Conservation (phyloP, 2,888 invertebrate genomes). For the Euzetes globulus region DNA sequence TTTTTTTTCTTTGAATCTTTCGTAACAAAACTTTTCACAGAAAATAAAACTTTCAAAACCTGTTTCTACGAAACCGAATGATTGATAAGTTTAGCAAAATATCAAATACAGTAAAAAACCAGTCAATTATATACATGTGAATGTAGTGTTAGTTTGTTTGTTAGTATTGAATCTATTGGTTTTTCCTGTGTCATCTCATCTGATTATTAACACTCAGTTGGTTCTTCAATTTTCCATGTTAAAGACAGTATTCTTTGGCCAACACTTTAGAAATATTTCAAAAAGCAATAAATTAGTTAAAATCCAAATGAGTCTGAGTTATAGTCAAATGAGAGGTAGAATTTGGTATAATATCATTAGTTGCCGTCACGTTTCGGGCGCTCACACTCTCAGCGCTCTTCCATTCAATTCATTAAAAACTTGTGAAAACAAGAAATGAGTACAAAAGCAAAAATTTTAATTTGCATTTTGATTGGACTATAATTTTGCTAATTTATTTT, state of each 20-base stretch:
- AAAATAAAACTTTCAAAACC: not conserved
- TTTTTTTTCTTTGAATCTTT: not conserved
- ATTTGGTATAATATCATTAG: not conserved
- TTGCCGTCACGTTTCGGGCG: not conserved
- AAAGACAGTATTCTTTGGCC: not conserved
- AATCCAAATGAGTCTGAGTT: not conserved
- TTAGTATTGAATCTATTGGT: not conserved
- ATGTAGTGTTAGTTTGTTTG: no score
- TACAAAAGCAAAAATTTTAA: not conserved
- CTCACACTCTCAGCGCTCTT: not conserved
- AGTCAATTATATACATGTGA: no score
- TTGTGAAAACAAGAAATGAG: not conserved
- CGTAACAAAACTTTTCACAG: not conserved
- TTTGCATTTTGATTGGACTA: slow-evolving; percentile 21
- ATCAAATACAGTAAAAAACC: no score
- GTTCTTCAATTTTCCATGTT: no score
- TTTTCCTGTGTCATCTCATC: not conserved
- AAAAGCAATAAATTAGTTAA: not conserved
- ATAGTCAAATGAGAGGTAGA: not conserved
- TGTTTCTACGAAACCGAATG: not conserved
- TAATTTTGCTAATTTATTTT: slow-evolving; percentile 17
- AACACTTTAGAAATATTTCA: not conserved
- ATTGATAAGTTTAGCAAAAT: no score
- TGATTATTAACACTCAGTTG: not conserved
- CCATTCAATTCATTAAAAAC: not conserved